phyloP scores from a whole-genome alignment of 1,140 invertebrate genomes.

The Paramacrobiotus metropolitanus region DNA sequence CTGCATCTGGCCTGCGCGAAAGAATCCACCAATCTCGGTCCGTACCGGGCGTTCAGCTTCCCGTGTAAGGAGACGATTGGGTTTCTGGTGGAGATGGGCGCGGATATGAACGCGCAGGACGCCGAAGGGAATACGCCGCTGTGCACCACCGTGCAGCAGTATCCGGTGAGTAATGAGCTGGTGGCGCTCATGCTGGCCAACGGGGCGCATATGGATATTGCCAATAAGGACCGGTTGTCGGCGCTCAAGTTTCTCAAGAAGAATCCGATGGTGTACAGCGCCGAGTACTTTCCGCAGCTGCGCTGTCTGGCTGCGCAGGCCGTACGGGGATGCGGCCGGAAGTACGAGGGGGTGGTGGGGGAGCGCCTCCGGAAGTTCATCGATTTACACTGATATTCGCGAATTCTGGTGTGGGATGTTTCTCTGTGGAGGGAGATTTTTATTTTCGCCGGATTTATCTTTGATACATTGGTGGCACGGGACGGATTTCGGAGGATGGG shows the following conservation, averaged over 20 bases:
- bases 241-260: slow-evolving; percentile 3
- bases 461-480: too few species aligned
- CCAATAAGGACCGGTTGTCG: neutral
- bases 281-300: neutral
- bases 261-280: neutral
- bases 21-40: slow-evolving; percentile 14
- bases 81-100: neutral
- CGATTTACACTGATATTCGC: neutral
- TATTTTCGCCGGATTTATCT: too few species aligned
- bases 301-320: slow-evolving; percentile 1
- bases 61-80: neutral
- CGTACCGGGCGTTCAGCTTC: neutral
- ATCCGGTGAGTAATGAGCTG: neutral
- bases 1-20: slow-evolving; percentile 53
- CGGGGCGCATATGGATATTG: neutral
- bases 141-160: neutral
- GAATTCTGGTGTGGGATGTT: too few species aligned
- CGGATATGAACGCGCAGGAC: neutral
- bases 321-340: neutral
- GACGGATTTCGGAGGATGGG: too few species aligned
- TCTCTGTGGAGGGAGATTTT: too few species aligned
- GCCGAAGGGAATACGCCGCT: neutral
- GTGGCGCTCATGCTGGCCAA: neutral
- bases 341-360: neutral
- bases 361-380: neutral